phyloP scores from a whole-genome alignment of 2,113 vertebrate species.

The Numida meleagris region DNA sequence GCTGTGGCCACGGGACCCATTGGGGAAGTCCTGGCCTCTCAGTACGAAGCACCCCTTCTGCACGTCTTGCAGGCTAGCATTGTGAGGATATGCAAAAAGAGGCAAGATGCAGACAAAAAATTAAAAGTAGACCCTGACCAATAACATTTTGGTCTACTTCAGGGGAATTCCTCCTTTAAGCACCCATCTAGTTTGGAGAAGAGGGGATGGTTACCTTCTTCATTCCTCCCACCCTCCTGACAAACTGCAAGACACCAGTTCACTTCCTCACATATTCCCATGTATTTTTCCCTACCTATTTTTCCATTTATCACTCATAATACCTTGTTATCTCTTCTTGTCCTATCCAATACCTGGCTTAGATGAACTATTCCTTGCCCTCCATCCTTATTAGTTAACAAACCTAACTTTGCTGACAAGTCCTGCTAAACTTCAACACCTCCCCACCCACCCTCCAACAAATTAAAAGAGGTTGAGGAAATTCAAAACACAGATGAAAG shows the following conservation, averaged over 20 bases:
- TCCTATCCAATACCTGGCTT: background rate
- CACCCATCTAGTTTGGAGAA: background rate
- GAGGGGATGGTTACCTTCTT: background rate
- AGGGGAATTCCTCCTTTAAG: background rate
- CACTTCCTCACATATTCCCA: background rate
- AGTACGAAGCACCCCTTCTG: background rate
- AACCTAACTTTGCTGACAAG: background rate
- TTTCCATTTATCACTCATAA: slow-evolving; percentile 1
- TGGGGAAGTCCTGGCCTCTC: background rate
- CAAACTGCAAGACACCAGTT: background rate
- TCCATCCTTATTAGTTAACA: background rate
- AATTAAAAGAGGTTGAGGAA: background rate
- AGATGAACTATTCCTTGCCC: background rate
- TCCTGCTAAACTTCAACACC: background rate
- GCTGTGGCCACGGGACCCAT: background rate
- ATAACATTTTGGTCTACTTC: background rate
- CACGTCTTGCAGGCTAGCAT: accelerated
- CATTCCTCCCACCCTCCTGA: background rate
- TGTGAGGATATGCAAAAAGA: background rate
- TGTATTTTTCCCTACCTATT: background rate
- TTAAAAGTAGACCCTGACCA: background rate
- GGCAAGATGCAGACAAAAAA: background rate
- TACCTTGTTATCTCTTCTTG: background rate
- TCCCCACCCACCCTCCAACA: background rate
- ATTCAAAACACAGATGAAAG: slow-evolving; percentile 9